A percentile compares a stretch with the other conserved stretches of the same genome.
These are phyloP conservation scores for Halyomorpha halys DNA, from an alignment of 1,140 invertebrate species.

Conservation along the genomic window DNA sequence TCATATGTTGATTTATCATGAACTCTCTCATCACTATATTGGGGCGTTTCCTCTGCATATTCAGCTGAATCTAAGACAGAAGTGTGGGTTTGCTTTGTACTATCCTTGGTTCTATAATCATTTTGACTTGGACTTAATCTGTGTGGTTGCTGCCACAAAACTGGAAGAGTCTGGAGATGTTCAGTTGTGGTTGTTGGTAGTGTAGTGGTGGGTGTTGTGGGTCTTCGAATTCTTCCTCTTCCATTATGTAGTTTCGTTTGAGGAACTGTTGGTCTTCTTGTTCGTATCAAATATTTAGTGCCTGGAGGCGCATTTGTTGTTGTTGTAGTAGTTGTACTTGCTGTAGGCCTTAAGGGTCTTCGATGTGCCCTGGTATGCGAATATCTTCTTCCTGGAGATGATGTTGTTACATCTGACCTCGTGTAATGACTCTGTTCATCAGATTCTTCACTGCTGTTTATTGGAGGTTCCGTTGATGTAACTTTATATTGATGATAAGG, in stretches of 20 bases:
- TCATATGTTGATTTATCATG: not conserved
- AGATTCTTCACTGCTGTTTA: not conserved
- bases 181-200: slow-evolving; percentile 21
- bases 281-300: slow-evolving; percentile 27
- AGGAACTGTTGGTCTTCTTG: slow-evolving; percentile 20
- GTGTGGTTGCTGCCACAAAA: not conserved
- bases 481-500: slow-evolving; percentile 9
- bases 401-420: slow-evolving; percentile 18
- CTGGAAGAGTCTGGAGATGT: not conserved
- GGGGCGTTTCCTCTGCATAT: not conserved
- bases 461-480: slow-evolving; percentile 2
- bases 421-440: not conserved
- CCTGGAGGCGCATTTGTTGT: slow-evolving; percentile 19
- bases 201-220: slow-evolving; percentile 28
- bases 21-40: not conserved
- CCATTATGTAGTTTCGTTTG: slow-evolving; percentile 27
- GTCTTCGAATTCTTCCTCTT: slow-evolving; percentile 29
- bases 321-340: slow-evolving; percentile 21
- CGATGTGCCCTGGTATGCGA: slow-evolving; percentile 22
- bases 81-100: not conserved
- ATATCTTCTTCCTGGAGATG: slow-evolving; percentile 23
- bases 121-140: not conserved
- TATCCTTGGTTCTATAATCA: not conserved
- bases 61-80: not conserved
- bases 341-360: slow-evolving; percentile 16